A percentile compares a stretch with the other conserved stretches of the same genome.
Evolutionary conservation across 2,888 invertebrate species (phyloP).

Genomic region (Hirtodrosophila confusa): DNA sequence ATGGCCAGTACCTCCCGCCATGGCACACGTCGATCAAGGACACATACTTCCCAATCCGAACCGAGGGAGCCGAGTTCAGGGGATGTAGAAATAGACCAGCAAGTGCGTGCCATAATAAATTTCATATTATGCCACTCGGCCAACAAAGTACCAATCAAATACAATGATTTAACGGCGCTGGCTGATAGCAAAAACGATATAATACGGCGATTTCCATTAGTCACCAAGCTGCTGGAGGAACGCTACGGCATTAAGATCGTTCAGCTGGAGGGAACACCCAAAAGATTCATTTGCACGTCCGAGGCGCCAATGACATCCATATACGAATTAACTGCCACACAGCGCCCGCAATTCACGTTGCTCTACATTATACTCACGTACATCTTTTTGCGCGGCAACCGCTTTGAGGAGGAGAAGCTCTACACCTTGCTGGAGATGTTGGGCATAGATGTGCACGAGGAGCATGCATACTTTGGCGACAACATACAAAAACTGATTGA

Average conservation of each 20-base stretch:
- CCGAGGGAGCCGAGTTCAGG: too few species aligned
- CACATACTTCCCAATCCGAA: slow-evolving; percentile 14
- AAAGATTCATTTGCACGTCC: slow-evolving; percentile 55
- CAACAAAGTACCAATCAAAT: slow-evolving; percentile 53
- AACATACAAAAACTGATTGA: slow-evolving; percentile 50
- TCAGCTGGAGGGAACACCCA: slow-evolving; percentile 34
- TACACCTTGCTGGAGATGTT: slow-evolving; percentile 37
- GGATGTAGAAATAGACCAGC: slow-evolving; percentile 19
- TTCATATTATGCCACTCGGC: slow-evolving; percentile 56
- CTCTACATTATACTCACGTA: slow-evolving; percentile 58
- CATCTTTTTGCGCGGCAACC: slow-evolving; percentile 60
- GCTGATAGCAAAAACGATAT: slow-evolving; percentile 28
- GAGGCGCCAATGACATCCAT: slow-evolving; percentile 44
- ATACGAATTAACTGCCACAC: slow-evolving; percentile 48
- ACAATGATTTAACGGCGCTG: slow-evolving; percentile 37
- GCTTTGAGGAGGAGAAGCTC: slow-evolving; percentile 57
- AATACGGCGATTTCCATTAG: slow-evolving; percentile 27
- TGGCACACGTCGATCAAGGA: slow-evolving; percentile 15
- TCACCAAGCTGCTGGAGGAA: slow-evolving; percentile 27
- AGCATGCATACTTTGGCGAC: slow-evolving; percentile 61
- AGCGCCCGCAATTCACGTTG: slow-evolving; percentile 49
- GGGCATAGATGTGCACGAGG: slow-evolving; percentile 46
- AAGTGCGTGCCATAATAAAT: slow-evolving; percentile 48
- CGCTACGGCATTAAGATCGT: slow-evolving; percentile 48
- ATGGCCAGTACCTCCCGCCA: slow-evolving; percentile 62